Evolutionary conservation across 37 sponge, comb jelly and placozoan genomes (phyloP), one percentile per base, ranked within the genome.

Genomic region (Chondrilla cf. caribensis): DNA sequence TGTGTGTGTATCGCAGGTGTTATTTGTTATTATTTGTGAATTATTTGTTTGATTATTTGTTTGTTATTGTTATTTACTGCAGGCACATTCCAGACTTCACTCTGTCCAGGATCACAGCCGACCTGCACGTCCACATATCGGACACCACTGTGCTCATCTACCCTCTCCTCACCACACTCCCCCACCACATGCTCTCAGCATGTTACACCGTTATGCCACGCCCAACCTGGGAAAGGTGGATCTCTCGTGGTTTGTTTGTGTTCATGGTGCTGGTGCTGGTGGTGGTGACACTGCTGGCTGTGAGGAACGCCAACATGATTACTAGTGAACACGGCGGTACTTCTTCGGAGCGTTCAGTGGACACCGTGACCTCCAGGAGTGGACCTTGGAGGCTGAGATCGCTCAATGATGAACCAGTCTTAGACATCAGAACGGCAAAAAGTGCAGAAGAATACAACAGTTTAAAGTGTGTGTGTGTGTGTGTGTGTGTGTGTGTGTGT

Each of bases 31-130:
- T 42, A 14, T 70, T 17, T 38, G 8, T 38, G 8, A 70, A 39
- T n/a, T 22, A 19, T 9, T 8, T 26, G 11, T 37, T 32, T 73
- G 33, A 55, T n/a, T 31, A 5, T 55, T 26, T 51, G 5, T 64
- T 28, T 29, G 17, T 81, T 82, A n/a, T n/a, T n/a, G n/a, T n/a
- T n/a, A n/a, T n/a, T n/a, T 4, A 24, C 1, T 67, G 42, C 55
- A 93, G 90, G 36, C 87, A 79, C 42, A 82, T 72, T 26, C 90
- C 94, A 4, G 91, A 89, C 77, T 93, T 83, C 83, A 93, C 90
- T 39, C 72, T 93, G 47, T 90, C 94, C 28, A 91, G 78, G 40
- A 81, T 93, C 26, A 80, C 83, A 9, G 81, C 41, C 38, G 82
- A 77, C 29, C 86, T 93, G 0, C 58, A 66, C 29, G 17, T 93